Evolutionary conservation across 1,140 invertebrate species (phyloP).

Genomic region (Sarcophaga bullata): DNA sequence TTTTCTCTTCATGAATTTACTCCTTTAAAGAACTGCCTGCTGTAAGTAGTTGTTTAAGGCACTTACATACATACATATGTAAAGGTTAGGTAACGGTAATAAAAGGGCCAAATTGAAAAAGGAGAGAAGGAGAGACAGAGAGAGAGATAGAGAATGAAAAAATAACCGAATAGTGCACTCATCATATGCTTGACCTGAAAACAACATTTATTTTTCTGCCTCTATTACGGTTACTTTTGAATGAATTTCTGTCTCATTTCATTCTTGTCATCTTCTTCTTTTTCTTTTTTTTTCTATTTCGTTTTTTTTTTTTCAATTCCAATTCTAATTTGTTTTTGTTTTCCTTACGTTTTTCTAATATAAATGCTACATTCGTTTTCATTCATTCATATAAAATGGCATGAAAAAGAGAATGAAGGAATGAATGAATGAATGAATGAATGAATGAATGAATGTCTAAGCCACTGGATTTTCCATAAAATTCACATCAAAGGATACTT

Average conservation of each 20-base stretch:
- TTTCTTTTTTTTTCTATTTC: not conserved
- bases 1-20: not conserved
- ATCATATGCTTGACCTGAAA: conserved; percentile 26
- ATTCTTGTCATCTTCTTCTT: not conserved
- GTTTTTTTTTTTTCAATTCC: not conserved
- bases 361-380: too few species aligned
- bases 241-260: conserved; percentile 17
- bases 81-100: not conserved
- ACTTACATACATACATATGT: conserved; percentile 10
- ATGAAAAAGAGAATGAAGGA: too few species aligned
- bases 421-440: too few species aligned
- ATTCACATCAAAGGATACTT: too few species aligned
- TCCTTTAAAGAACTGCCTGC: not conserved
- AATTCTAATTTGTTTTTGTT: too few species aligned
- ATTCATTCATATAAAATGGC: too few species aligned
- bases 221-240: conserved; percentile 6
- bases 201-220: conserved; percentile 5
- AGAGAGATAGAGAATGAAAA: conserved; percentile 3
- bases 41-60: not conserved
- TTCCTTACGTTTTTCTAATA: too few species aligned
- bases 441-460: too few species aligned
- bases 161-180: not conserved
- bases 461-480: too few species aligned
- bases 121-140: not conserved
- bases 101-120: too few species aligned